Percentiles rank a stretch among this genome's conserved stretches.
Evolutionary conservation across 2,113 vertebrate genomes (phyloP).

Genomic region (Mobula birostris): DNA sequence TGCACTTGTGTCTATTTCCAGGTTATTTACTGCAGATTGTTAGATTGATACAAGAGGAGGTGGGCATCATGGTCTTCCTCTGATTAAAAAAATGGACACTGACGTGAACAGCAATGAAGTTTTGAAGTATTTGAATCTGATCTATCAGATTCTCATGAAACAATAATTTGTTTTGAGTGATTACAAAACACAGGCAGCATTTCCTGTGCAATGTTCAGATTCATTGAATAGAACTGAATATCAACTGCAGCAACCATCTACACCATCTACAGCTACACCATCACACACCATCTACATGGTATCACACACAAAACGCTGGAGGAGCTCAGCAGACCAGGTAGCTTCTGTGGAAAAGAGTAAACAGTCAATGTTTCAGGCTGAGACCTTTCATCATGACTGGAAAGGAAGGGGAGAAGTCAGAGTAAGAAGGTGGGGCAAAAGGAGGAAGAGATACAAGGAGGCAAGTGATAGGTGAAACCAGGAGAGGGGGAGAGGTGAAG

Average conservation of each 20-base stretch:
- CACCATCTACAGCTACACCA: too few species aligned
- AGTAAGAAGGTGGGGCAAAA: too few species aligned
- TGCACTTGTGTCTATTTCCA: not conserved
- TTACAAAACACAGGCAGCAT: not conserved
- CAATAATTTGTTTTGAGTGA: not conserved
- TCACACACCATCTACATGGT: too few species aligned
- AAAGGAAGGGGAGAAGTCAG: too few species aligned
- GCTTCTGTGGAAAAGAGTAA: too few species aligned
- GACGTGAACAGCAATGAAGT: too few species aligned
- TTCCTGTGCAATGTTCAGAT: not conserved
- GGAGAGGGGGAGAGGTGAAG: too few species aligned
- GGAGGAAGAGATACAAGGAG: too few species aligned
- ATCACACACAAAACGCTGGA: not conserved
- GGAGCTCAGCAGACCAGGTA: too few species aligned
- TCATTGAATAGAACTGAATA: not conserved
- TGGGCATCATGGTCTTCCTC: not conserved
- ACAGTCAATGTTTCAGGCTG: too few species aligned
- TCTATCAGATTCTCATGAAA: not conserved
- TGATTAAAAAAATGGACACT: not conserved
- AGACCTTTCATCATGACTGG: too few species aligned
- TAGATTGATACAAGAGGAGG: not conserved
- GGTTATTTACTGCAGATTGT: not conserved
- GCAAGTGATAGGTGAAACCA: too few species aligned
- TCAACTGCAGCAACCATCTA: not conserved
- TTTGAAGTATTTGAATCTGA: not conserved